Conservation (phyloP, 2,888 invertebrate species). For the Hydroisotoma schaefferi region DNA sequence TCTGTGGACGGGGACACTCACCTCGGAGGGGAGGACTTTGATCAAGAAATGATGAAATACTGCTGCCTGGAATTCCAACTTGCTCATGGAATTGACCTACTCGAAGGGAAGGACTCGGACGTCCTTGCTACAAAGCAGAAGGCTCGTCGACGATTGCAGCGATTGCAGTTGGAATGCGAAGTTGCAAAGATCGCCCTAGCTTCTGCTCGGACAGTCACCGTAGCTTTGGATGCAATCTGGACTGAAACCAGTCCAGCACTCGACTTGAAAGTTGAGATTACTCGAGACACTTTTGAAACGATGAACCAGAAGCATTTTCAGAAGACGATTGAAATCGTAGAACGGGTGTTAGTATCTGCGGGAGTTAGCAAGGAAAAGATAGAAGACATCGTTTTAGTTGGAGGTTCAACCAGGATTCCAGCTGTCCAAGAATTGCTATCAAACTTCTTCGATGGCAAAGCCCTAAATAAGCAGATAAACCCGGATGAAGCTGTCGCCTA, state of each 20-base stretch:
- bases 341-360: constrained; percentile 4
- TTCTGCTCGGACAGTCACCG: neutral
- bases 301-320: constrained; percentile 13
- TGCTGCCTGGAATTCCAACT: constrained; percentile 57
- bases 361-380: constrained; percentile 9
- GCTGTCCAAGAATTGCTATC: constrained; percentile 71
- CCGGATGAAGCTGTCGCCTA: constrained; percentile 79
- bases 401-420: constrained; percentile 75
- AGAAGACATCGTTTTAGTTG: constrained; percentile 69
- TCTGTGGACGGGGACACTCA: constrained; percentile 26
- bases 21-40: constrained; percentile 32
- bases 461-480: constrained; percentile 69
- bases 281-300: constrained; percentile 20
- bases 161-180: constrained; percentile 24
- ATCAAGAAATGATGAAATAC: constrained; percentile 55
- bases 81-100: constrained; percentile 51
- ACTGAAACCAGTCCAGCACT: neutral
- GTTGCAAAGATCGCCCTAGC: constrained; percentile 18
- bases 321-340: constrained; percentile 19
- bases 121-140: neutral
- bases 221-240: constrained; percentile 3
- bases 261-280: constrained; percentile 16
- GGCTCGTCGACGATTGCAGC: constrained; percentile 10
- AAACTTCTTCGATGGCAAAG: constrained; percentile 71
- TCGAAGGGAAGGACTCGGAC: constrained; percentile 20